phyloP scores from a whole-genome alignment of 35 echinoderm and acorn worm species.

The Heliocidaris tuberculata region DNA sequence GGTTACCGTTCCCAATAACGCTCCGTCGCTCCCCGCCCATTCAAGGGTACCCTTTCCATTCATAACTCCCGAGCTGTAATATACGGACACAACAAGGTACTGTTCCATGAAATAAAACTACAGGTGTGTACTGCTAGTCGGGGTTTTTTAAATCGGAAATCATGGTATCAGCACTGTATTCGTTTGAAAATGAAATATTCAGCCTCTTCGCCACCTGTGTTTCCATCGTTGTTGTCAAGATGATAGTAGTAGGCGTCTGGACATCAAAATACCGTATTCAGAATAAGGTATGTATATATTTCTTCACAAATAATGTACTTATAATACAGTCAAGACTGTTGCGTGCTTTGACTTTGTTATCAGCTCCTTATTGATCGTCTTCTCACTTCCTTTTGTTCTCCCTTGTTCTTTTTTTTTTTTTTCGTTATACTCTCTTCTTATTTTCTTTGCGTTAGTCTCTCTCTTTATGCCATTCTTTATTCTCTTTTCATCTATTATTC shows the following conservation, averaged over 20 bases:
- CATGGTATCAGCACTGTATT: not conserved
- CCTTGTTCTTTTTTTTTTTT: too few species aligned
- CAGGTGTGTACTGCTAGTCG: too few species aligned
- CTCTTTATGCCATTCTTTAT: too few species aligned
- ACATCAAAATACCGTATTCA: constrained; percentile 36
- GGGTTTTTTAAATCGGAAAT: not conserved
- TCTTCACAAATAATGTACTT: too few species aligned
- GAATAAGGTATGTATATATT: not conserved
- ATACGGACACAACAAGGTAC: not conserved
- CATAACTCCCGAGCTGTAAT: not conserved
- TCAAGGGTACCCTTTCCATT: not conserved
- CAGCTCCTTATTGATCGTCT: too few species aligned
- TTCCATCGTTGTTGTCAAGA: constrained; percentile 44
- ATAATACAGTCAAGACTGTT: too few species aligned
- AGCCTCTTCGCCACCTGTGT: constrained; percentile 35
- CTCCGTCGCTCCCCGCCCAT: not conserved
- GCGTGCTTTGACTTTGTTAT: too few species aligned
- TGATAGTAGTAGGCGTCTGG: constrained; percentile 19
- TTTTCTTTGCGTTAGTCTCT: too few species aligned
- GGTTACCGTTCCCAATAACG: not conserved
- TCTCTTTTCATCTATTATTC: too few species aligned
- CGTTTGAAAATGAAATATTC: constrained; percentile 48
- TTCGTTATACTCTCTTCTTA: too few species aligned
- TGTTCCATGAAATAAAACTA: not conserved
- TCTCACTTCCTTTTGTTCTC: too few species aligned